Percentiles rank a stretch among this genome's conserved stretches.
phyloP scores from a whole-genome alignment of 2,797 vertebrate species.

The Momotus momota region DNA sequence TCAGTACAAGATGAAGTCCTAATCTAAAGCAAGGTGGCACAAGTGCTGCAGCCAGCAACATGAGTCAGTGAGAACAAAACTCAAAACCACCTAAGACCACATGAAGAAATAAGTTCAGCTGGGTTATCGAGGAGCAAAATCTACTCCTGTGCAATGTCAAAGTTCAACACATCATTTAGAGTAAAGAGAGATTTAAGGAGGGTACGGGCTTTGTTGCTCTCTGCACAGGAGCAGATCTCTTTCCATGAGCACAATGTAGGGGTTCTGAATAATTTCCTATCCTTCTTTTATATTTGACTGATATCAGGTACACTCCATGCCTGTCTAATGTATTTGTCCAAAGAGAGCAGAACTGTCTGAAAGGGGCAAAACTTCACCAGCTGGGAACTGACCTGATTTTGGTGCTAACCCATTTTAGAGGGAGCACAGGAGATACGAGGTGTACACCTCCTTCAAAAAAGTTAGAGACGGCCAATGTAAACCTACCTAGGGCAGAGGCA shows the following conservation, averaged over 20 bases:
- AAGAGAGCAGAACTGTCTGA: not conserved
- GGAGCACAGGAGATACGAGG: not conserved
- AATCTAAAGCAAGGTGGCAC: not conserved
- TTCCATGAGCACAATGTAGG: not conserved
- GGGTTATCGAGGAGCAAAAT: not conserved
- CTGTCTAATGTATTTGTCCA: not conserved
- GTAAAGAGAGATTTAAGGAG: not conserved
- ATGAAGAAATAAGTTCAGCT: not conserved
- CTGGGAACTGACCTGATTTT: slow-evolving; percentile 23
- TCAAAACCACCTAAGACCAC: not conserved
- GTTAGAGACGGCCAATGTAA: not conserved
- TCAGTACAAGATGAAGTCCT: not conserved
- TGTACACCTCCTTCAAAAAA: not conserved
- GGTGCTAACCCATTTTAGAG: not conserved
- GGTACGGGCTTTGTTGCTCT: not conserved
- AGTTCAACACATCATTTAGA: not conserved
- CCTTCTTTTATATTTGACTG: not conserved
- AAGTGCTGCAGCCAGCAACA: not conserved
- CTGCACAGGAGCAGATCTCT: not conserved
- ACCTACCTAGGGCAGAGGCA: not conserved
- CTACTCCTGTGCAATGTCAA: slow-evolving; percentile 9
- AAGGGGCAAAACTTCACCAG: slow-evolving; percentile 4
- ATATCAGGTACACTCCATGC: not conserved
- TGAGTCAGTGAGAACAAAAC: not conserved
- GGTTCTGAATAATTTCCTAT: slow-evolving; percentile 4